Evolutionary conservation across 2,888 invertebrate species (phyloP).

Genomic region (Drosophila subsilvestris): DNA sequence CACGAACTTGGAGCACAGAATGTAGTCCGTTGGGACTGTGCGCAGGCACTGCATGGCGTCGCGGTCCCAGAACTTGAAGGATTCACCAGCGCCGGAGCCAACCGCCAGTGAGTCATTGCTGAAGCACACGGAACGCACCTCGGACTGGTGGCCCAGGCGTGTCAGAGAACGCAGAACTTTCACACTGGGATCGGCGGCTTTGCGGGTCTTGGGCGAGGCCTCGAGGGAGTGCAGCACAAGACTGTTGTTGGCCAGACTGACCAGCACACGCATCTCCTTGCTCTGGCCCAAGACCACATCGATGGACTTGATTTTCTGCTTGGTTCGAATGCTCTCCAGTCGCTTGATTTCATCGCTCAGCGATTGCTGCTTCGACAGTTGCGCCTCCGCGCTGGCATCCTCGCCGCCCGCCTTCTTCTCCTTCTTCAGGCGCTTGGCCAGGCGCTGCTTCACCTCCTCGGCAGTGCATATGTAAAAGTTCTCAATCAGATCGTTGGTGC

Average conservation of each 20-base stretch:
- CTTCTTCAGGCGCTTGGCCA: constrained; percentile 92
- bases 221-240: constrained; percentile 88
- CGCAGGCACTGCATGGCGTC: constrained; percentile 88
- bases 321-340: constrained; percentile 87
- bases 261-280: constrained; percentile 88
- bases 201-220: constrained; percentile 84
- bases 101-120: constrained; percentile 96
- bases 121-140: constrained; percentile 93
- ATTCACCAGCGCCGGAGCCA: constrained; percentile 93
- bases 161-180: constrained; percentile 87
- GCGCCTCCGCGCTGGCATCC: constrained; percentile 60
- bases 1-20: constrained; percentile 90
- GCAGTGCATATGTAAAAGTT: constrained; percentile 91
- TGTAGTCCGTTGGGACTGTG: constrained; percentile 88
- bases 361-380: constrained; percentile 84
- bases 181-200: constrained; percentile 81
- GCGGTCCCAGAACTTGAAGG: constrained; percentile 96
- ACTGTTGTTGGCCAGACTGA: constrained; percentile 89
- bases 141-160: constrained; percentile 94
- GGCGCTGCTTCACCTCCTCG: constrained; percentile 89
- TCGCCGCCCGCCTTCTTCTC: constrained; percentile 72
- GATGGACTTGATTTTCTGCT: constrained; percentile 89
- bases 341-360: constrained; percentile 90
- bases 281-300: constrained; percentile 89
- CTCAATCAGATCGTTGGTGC: constrained; percentile 92